These are phyloP conservation scores for Coturnix japonica DNA, from an alignment of 2,113 vertebrate species.

Conservation along the genomic window DNA sequence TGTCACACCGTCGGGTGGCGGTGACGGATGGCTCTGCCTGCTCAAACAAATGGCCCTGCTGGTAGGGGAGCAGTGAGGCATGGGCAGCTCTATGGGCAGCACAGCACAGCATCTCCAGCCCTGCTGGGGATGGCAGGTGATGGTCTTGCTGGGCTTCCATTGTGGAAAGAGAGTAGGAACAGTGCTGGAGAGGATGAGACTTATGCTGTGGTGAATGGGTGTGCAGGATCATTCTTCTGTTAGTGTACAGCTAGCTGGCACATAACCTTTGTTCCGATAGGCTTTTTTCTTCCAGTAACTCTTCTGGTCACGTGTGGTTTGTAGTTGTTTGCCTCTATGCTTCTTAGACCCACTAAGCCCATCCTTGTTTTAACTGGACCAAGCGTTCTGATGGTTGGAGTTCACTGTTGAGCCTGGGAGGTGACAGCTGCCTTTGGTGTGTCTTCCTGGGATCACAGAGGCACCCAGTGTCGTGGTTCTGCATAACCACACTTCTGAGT, in stretches of 20 bases:
- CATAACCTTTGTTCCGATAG: neutral
- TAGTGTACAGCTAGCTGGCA: neutral
- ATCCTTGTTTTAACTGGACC: neutral
- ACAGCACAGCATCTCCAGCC: neutral
- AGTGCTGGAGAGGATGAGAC: neutral
- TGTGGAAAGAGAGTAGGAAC: neutral
- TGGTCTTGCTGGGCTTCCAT: neutral
- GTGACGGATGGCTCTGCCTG: conserved; percentile 39
- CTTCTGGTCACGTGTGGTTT: neutral
- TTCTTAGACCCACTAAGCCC: neutral
- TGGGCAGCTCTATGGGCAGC: neutral
- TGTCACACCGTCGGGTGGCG: neutral
- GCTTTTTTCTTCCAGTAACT: neutral
- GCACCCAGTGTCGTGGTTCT: fast-evolving
- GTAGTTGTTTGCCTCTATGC: neutral
- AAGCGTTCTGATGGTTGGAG: neutral
- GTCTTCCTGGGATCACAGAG: neutral
- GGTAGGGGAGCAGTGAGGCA: neutral
- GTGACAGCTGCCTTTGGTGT: neutral
- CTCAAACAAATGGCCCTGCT: neutral
- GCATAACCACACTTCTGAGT: neutral
- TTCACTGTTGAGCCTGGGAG: neutral
- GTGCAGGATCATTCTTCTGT: neutral
- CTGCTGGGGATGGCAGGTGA: neutral
- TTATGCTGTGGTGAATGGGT: neutral